Evolutionary conservation across 2,888 invertebrate species (phyloP), one percentile per base, ranked within the genome.

Genomic region (Tetranychus truncatus): DNA sequence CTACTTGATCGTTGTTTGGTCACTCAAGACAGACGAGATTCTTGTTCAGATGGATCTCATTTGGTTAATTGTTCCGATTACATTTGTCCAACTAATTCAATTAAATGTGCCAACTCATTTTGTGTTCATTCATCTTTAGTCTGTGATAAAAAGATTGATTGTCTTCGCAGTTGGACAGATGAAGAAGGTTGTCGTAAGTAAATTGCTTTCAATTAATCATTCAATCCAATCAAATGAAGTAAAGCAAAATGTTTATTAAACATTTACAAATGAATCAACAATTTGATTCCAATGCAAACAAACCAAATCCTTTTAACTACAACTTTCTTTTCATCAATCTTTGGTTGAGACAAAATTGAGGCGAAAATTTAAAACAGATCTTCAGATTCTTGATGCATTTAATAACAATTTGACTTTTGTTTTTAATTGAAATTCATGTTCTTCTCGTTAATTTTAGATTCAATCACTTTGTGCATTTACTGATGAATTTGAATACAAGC

Each of bases 71-170:
- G 85, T 79, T 78, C 67, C 6, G 45, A 75, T 66, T 72, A 24
- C 34, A 11, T 4, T 6, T 72, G 45, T 72, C 72, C 45, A 72
- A n/a, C 18, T 9, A 44, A 72, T 45, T 46, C 72, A 15, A 72
- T 75, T 18, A 76, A 76, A 66, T 85, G 85, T 77, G 80, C 81
- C 3, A 80, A 81, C 67, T 83, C 84, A 1, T 83, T 83, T 74
- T 85, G 85, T 77, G 81, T 85, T n/a, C 80, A 83, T 77, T 75
- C 77, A 20, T 77, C 79, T 0, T 80, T 82, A 20, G 79, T 81
- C 24, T 85, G 85, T 79, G 82, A 85, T 78, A 80, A 79, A 1
- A 76, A 78, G 9, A 79, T 82, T 2, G 84, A 85, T 79, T 85
- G 85, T 77, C 79, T 76, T 24, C 72, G 74, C 1, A 82, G 83